Evolutionary conservation across 2,113 vertebrate genomes (phyloP).

Genomic region (Pseudopodoces humilis): DNA sequence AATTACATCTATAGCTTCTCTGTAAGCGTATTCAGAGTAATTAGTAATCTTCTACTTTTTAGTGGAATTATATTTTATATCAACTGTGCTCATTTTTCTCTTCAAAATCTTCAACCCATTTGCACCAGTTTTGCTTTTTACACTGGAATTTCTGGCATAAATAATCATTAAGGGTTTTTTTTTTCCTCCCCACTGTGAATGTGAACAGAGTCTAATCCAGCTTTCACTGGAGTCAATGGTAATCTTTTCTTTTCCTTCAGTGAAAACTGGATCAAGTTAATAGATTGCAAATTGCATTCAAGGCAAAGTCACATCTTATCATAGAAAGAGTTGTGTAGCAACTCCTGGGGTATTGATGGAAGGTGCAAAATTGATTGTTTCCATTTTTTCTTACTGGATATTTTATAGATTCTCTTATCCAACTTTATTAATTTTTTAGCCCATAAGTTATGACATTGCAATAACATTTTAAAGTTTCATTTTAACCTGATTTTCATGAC

Average conservation of each 20-base stretch:
- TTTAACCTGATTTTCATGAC: background rate
- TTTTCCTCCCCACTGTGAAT: background rate
- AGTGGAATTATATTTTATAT: slow-evolving; percentile 14
- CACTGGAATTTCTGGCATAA: slow-evolving; percentile 31
- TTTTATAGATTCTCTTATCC: background rate
- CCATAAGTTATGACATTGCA: background rate
- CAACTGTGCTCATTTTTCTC: background rate
- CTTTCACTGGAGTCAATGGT: slow-evolving; percentile 2
- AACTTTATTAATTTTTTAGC: background rate
- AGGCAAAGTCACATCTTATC: background rate
- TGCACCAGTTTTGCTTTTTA: background rate
- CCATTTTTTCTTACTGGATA: background rate
- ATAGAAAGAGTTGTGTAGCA: background rate
- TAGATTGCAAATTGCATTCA: slow-evolving; percentile 6
- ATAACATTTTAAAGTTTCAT: background rate
- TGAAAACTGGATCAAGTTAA: slow-evolving; percentile 31
- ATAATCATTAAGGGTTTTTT: background rate
- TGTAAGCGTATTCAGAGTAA: slow-evolving; percentile 32
- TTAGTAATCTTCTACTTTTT: slow-evolving; percentile 53
- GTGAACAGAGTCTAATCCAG: slow-evolving; percentile 24
- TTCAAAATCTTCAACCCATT: background rate
- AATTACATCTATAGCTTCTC: slow-evolving; percentile 47
- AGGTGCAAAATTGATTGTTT: background rate
- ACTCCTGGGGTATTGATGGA: background rate
- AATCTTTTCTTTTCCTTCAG: slow-evolving; percentile 15